Conservation (phyloP, 2,113 vertebrate species). For the Phrynocephalus versicolor region DNA sequence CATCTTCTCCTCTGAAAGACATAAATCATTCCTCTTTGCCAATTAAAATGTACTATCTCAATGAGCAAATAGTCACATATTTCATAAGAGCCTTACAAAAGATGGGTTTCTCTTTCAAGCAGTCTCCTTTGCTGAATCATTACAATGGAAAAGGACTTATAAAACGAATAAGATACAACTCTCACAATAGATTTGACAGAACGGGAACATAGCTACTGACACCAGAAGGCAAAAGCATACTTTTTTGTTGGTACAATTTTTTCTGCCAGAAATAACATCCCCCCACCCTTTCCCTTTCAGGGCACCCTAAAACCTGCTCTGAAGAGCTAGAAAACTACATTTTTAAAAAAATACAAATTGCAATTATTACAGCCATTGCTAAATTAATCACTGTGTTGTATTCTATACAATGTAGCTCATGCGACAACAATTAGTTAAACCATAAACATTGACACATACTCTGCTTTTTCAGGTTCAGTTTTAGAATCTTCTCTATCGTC, state of each 20-base stretch:
- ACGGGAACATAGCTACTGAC: background rate
- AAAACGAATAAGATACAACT: background rate
- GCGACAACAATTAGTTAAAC: background rate
- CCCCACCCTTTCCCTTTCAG: too few relatives aligned
- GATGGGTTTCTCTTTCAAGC: background rate
- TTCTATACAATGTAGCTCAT: background rate
- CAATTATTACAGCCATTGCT: background rate
- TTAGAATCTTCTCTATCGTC: constrained; percentile 79
- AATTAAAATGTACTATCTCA: background rate
- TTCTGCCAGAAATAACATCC: too few relatives aligned
- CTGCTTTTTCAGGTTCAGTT: constrained; percentile 82
- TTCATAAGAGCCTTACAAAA: background rate
- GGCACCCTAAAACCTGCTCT: too few relatives aligned
- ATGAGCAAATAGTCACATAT: background rate
- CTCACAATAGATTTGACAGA: background rate
- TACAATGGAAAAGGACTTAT: background rate
- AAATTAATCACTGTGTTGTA: background rate
- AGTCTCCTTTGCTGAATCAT: background rate
- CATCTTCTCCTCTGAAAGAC: constrained; percentile 79
- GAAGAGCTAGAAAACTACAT: background rate
- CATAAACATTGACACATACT: constrained; percentile 74
- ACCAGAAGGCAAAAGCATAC: too few relatives aligned
- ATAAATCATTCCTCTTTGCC: background rate
- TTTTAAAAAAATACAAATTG: background rate
- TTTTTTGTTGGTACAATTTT: too few relatives aligned